Conservation (phyloP, 2,888 invertebrate genomes). For the Ophion slaviceki region DNA sequence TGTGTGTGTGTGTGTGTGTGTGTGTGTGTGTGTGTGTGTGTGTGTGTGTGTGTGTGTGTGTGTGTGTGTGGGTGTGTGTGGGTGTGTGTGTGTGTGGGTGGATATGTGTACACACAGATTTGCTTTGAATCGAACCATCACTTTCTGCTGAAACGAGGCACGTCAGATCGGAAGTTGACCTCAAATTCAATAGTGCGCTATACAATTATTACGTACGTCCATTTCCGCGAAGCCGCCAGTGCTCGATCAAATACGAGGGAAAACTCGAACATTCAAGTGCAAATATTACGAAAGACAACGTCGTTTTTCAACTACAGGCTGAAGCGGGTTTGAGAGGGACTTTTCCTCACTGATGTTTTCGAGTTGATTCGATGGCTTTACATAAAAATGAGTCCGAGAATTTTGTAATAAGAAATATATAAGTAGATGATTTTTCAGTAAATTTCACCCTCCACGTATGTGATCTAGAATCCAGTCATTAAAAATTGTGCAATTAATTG, state of each 20-base stretch:
- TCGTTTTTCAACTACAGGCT: slow-evolving; percentile 12
- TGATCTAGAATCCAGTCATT: no score
- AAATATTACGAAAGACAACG: slow-evolving; percentile 26
- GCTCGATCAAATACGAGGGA: slow-evolving; percentile 39
- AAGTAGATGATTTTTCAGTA: no score
- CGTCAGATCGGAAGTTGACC: slow-evolving; percentile 44
- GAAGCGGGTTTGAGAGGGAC: slow-evolving; percentile 1
- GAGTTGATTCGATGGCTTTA: slow-evolving; percentile 5
- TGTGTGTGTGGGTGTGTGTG: slow-evolving; percentile 1
- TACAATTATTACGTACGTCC: slow-evolving; percentile 50
- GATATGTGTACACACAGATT: background rate
- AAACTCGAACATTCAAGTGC: slow-evolving; percentile 13
- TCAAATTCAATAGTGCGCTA: slow-evolving; percentile 56
- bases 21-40: no score
- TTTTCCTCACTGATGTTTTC: slow-evolving; percentile 4
- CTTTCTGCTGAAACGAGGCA: slow-evolving; percentile 41
- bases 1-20: no score
- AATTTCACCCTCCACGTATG: no score
- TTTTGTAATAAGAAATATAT: no score
- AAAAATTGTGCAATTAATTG: no score
- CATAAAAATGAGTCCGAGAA: no score
- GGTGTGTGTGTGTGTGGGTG: background rate
- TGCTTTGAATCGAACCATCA: slow-evolving; percentile 34
- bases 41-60: no score
- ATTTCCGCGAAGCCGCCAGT: slow-evolving; percentile 31